These are phyloP conservation scores for Plagodis pulveraria DNA, from an alignment of 2,888 invertebrate species.

Conservation along the genomic window DNA sequence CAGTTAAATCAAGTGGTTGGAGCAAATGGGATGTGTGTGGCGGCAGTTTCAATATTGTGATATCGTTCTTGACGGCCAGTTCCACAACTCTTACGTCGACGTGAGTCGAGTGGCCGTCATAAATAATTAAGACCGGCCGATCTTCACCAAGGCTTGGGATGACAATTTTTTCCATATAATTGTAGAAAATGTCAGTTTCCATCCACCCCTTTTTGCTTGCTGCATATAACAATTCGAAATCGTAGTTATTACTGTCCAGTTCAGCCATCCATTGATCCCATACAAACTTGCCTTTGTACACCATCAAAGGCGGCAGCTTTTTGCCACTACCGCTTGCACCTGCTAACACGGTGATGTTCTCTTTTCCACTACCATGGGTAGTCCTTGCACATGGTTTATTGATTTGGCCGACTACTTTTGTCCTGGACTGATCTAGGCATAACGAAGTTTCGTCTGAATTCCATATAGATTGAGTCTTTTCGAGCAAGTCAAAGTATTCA, in stretches of 20 bases:
- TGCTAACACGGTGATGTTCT: constrained; percentile 39
- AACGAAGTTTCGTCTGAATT: constrained; percentile 39
- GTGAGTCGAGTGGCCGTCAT: constrained; percentile 49
- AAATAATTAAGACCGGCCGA: constrained; percentile 48
- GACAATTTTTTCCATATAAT: constrained; percentile 46
- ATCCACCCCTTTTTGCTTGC: constrained; percentile 53
- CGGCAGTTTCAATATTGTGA: constrained; percentile 34
- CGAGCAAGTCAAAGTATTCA: neutral
- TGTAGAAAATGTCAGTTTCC: constrained; percentile 47
- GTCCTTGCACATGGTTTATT: constrained; percentile 29
- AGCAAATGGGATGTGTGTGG: constrained; percentile 34
- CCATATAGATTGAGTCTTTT: constrained; percentile 28
- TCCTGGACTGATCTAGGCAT: constrained; percentile 36
- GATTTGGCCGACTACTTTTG: constrained; percentile 40
- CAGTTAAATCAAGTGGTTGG: constrained; percentile 30
- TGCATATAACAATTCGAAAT: constrained; percentile 46
- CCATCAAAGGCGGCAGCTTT: constrained; percentile 35
- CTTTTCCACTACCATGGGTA: constrained; percentile 32
- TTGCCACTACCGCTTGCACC: constrained; percentile 34
- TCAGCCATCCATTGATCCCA: constrained; percentile 41
- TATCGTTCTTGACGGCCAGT: constrained; percentile 22
- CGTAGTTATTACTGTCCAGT: constrained; percentile 26
- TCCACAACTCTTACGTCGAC: constrained; percentile 23
- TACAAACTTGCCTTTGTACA: constrained; percentile 36
- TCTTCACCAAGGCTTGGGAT: constrained; percentile 44